These are phyloP conservation scores for Petrocephalus microphthalmus DNA, from an alignment of 2,113 vertebrate genomes.

Conservation along the genomic window DNA sequence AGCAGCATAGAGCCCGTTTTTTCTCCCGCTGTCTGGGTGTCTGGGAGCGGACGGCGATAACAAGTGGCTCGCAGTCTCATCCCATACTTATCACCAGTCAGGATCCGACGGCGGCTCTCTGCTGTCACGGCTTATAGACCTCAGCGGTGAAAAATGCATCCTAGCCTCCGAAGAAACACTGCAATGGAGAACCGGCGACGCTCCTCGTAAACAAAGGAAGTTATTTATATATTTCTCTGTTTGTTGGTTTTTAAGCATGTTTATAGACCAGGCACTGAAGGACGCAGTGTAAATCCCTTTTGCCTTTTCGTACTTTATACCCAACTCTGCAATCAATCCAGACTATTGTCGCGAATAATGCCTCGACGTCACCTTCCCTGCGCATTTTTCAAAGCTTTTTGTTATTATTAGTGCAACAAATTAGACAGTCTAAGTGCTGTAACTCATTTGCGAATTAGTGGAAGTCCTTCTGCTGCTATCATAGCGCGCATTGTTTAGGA, in stretches of 20 bases:
- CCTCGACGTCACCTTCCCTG: background rate
- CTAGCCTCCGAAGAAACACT: constrained; percentile 53
- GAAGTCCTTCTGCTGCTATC: background rate
- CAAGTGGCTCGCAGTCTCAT: constrained; percentile 49
- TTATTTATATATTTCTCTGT: background rate
- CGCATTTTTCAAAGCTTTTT: background rate
- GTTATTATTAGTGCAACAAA: background rate
- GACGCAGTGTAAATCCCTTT: background rate
- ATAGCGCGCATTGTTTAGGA: background rate
- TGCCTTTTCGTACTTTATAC: background rate
- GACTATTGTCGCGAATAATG: background rate
- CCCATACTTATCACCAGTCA: constrained; percentile 52
- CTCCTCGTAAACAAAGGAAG: constrained; percentile 29
- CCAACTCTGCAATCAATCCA: background rate
- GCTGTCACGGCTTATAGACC: constrained; percentile 43
- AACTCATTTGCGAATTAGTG: background rate
- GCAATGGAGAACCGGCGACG: constrained; percentile 43
- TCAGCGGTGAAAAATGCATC: constrained; percentile 42
- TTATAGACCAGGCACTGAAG: background rate
- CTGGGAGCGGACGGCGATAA: constrained; percentile 52
- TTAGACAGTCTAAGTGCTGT: background rate
- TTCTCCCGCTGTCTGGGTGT: constrained; percentile 41
- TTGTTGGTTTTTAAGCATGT: background rate
- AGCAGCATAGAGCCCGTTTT: constrained; percentile 20
- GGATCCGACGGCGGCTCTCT: constrained; percentile 58